Evolutionary conservation across 1,140 invertebrate species (phyloP).

Genomic region (Drosophila novamexicana): DNA sequence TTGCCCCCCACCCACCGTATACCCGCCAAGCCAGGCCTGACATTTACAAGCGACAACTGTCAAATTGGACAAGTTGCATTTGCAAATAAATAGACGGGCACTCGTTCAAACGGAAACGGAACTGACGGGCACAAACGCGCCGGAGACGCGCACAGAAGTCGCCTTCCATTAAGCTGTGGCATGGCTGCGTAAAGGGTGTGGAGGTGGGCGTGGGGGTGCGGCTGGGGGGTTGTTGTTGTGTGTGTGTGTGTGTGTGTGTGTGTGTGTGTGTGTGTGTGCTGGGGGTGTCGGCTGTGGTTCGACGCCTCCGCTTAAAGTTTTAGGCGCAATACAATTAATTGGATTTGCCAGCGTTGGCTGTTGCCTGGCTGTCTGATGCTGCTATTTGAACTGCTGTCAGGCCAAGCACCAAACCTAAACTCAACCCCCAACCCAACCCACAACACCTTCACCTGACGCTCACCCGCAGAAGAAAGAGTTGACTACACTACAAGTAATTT

Average conservation of each 20-base stretch:
- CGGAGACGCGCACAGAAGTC: conserved; percentile 23
- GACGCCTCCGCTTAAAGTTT: conserved; percentile 75
- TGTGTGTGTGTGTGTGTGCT: no score
- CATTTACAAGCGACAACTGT: conserved; percentile 80
- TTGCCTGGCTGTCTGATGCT: conserved; percentile 12
- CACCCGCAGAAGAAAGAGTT: not conserved
- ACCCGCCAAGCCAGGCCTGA: conserved; percentile 27
- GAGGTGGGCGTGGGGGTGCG: not conserved
- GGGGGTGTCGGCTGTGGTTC: conserved; percentile 44
- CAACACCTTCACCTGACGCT: no score
- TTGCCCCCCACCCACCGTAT: not conserved
- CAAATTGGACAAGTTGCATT: conserved; percentile 81
- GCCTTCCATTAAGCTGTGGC: conserved; percentile 28
- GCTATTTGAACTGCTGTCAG: not conserved
- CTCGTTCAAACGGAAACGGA: conserved; percentile 75
- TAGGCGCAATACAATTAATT: conserved; percentile 79
- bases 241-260: no score
- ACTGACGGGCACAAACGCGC: conserved; percentile 52
- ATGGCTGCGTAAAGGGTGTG: conserved; percentile 6
- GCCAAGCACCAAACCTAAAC: not conserved
- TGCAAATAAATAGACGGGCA: conserved; percentile 76
- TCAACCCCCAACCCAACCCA: no score
- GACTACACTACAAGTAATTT: not conserved
- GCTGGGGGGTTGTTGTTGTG: no score
- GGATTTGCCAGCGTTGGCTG: conserved; percentile 47